Base-by-base conservation (phyloP, 2,113 vertebrate genomes). In the Alces alces region DNA sequence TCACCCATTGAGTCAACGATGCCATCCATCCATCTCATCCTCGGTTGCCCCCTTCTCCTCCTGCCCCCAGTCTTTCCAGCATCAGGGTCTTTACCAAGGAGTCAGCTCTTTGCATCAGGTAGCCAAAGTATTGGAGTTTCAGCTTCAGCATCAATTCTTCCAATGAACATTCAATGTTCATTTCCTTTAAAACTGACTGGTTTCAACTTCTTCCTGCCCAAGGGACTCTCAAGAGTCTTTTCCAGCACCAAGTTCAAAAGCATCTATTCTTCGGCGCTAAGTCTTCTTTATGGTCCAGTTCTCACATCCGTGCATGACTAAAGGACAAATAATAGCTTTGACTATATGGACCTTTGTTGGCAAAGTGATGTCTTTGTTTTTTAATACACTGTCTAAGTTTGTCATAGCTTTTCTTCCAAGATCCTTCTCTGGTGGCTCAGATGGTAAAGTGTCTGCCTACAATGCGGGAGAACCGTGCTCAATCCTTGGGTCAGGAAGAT, bases 191-290 rank as follows among this genome's bases (percentile, higher is more conserved):
- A 70, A 70, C 2, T 70, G n/a, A 23, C 10, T 70, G 10, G 66
- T 23, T 70, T 39, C 66, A 70, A 70, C 66, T 70, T 70, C n/a
- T 70, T 70, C 1, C 5, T 70, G 19, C 12, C 66, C 66, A 70
- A 70, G 66, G 19, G n/a, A 70, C n/a, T 23, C 10, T 23, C 66
- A 39, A 39, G n/a, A 39, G 66, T 70, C n/a, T 39, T 70, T 23
- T 23, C n/a, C 10, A 70, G 66, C n/a, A 70, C 17, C 64, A 70
- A 39, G n/a, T 6, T 70, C n/a, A 70, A 70, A 70, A 70, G 66
- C 19, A 70, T 39, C n/a, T 21, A 6, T 36, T 70, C n/a, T 70
- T 70, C 5, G 1, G n/a, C 0, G 0, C 19, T 23, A 12, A 36
- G 19, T 70, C n/a, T 66, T 21, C 2, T 39, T 70, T 12, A 70